phyloP scores from a whole-genome alignment of 2,113 vertebrate species.

The Cavia aperea region DNA sequence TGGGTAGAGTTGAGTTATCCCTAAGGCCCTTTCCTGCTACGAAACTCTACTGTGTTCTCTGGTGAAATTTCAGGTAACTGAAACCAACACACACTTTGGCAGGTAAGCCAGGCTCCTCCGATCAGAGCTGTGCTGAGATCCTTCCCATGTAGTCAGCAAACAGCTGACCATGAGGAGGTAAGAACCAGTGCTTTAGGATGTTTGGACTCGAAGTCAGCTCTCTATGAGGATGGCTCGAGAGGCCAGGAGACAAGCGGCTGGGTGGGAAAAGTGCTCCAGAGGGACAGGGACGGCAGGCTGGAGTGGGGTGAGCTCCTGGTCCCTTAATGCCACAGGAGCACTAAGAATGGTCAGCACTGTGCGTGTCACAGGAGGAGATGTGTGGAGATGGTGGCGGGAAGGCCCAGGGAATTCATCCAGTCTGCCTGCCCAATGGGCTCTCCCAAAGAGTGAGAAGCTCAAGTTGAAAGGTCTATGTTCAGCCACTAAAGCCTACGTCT shows the following conservation, averaged over 20 bases:
- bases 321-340: neutral
- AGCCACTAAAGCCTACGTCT: neutral
- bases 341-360: neutral
- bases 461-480: neutral
- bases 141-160: neutral
- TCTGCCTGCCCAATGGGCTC: neutral
- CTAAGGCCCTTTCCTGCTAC: neutral
- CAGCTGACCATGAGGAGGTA: neutral
- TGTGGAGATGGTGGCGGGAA: neutral
- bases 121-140: constrained; percentile 10
- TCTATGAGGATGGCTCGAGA: neutral
- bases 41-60: constrained; percentile 21
- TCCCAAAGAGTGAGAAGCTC: neutral
- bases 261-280: neutral
- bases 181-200: neutral
- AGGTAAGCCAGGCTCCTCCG: neutral
- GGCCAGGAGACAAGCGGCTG: neutral
- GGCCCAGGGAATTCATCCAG: neutral
- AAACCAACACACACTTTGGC: neutral
- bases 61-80: neutral
- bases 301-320: neutral
- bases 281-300: neutral
- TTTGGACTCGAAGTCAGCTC: neutral
- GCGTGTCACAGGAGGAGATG: no score
- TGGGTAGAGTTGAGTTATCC: neutral